Percentiles rank a stretch among this genome's conserved stretches.
Conservation (phyloP, 1,140 invertebrate species). For the Meloidogyne hapla region DNA sequence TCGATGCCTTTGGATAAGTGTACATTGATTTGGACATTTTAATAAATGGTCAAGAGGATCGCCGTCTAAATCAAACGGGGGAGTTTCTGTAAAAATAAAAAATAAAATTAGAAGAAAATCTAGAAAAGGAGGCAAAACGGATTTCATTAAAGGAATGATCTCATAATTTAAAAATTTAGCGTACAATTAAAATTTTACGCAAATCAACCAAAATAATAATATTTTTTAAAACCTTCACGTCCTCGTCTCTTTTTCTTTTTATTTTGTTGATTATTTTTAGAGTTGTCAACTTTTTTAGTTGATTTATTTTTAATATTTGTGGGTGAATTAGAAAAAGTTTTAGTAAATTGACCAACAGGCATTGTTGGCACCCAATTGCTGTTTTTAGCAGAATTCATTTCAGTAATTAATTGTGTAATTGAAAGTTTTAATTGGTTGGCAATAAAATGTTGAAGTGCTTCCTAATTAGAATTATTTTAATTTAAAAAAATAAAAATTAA, state of each 20-base stretch:
- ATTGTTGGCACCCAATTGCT: neutral
- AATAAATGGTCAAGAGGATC: neutral
- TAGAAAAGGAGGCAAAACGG: too few relatives aligned
- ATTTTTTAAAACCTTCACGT: neutral
- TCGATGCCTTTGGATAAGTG: neutral
- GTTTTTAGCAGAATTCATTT: neutral
- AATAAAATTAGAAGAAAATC: neutral
- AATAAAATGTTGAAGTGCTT: conserved; percentile 3
- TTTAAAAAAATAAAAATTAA: neutral
- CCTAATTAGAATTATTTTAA: neutral
- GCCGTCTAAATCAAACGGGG: neutral
- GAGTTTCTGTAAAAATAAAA: neutral
- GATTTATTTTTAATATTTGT: neutral
- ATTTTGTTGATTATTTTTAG: neutral
- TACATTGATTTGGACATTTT: neutral
- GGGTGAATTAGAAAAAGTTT: neutral
- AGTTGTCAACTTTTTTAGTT: neutral
- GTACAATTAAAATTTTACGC: too few relatives aligned
- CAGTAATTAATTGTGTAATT: neutral
- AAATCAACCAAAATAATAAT: too few relatives aligned
- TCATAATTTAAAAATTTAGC: too few relatives aligned
- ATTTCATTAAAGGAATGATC: too few relatives aligned
- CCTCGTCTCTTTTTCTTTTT: neutral
- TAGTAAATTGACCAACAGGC: neutral
- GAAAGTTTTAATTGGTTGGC: neutral